Evolutionary conservation across 2,797 vertebrate genomes (phyloP).

Genomic region (Rhincodon typus): DNA sequence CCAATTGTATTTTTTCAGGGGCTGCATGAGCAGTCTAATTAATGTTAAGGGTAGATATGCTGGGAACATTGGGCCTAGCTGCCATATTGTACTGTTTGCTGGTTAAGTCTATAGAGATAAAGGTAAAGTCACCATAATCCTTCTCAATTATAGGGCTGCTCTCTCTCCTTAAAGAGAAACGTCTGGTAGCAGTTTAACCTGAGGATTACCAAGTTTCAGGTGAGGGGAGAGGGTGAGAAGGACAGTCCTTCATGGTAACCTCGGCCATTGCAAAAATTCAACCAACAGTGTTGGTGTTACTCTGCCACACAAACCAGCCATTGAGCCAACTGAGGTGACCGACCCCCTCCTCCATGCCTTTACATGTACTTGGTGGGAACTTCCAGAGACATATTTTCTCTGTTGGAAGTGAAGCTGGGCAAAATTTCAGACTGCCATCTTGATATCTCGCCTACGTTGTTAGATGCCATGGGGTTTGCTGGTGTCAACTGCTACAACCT

Average conservation of each 20-base stretch:
- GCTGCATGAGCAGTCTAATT: not conserved
- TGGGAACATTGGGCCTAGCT: not conserved
- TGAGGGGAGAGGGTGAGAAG: too few relatives aligned
- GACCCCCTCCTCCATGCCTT: too few relatives aligned
- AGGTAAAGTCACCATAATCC: too few relatives aligned
- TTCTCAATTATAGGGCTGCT: too few relatives aligned
- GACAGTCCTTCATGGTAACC: too few relatives aligned
- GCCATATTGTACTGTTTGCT: not conserved
- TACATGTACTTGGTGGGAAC: not conserved
- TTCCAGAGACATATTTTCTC: not conserved
- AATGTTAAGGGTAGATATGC: not conserved
- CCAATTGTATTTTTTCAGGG: not conserved
- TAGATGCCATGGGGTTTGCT: not conserved
- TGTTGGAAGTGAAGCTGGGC: not conserved
- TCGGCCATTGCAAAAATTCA: too few relatives aligned
- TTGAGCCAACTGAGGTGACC: too few relatives aligned
- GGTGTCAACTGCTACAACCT: not conserved
- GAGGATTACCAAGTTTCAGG: too few relatives aligned
- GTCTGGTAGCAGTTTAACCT: too few relatives aligned
- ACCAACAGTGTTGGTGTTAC: too few relatives aligned
- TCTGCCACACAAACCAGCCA: too few relatives aligned
- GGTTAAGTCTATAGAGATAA: not conserved
- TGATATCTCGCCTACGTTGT: not conserved
- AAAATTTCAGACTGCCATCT: not conserved
- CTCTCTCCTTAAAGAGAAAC: too few relatives aligned